These are phyloP conservation scores for Pseudoips prasinana DNA, from an alignment of 2,888 invertebrate species.

Conservation along the genomic window DNA sequence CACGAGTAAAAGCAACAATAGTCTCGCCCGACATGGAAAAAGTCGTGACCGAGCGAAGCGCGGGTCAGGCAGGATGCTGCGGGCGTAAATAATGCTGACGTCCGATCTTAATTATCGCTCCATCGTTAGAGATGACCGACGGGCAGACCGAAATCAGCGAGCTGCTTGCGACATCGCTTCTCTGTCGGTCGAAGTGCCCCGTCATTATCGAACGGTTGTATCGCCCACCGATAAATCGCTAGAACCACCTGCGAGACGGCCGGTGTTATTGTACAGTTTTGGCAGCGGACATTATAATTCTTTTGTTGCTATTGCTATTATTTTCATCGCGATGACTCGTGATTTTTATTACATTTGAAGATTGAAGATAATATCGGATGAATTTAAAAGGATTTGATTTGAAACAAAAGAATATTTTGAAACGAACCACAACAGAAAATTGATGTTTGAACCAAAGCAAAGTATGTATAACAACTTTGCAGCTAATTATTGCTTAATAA, in stretches of 20 bases:
- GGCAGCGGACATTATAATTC: slow-evolving; percentile 74
- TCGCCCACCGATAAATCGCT: slow-evolving; percentile 70
- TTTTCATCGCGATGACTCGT: slow-evolving; percentile 68
- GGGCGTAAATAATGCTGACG: slow-evolving; percentile 78
- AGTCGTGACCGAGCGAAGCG: slow-evolving; percentile 73
- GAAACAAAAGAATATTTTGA: slow-evolving; percentile 39
- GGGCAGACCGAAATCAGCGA: slow-evolving; percentile 72
- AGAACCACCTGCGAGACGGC: slow-evolving; percentile 65
- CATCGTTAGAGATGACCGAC: slow-evolving; percentile 79
- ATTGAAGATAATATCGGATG: slow-evolving; percentile 51
- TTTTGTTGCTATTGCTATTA: slow-evolving; percentile 73
- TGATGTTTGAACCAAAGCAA: background rate
- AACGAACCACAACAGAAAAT: slow-evolving; percentile 16
- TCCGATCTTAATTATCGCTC: slow-evolving; percentile 79
- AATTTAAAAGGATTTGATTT: slow-evolving; percentile 47
- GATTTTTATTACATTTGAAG: slow-evolving; percentile 50
- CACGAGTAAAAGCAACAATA: slow-evolving; percentile 68
- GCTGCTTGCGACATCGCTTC: slow-evolving; percentile 64
- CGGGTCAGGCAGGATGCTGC: slow-evolving; percentile 72
- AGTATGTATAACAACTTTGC: background rate
- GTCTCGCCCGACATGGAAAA: slow-evolving; percentile 67
- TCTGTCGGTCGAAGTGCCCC: slow-evolving; percentile 48
- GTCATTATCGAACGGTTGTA: slow-evolving; percentile 64
- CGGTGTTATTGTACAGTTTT: slow-evolving; percentile 65
- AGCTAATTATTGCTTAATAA: slow-evolving; percentile 11